Percentiles rank a stretch among this genome's conserved stretches.
These are phyloP conservation scores for Tipula helvola DNA, from an alignment of 2,888 invertebrate species.

Conservation along the genomic window DNA sequence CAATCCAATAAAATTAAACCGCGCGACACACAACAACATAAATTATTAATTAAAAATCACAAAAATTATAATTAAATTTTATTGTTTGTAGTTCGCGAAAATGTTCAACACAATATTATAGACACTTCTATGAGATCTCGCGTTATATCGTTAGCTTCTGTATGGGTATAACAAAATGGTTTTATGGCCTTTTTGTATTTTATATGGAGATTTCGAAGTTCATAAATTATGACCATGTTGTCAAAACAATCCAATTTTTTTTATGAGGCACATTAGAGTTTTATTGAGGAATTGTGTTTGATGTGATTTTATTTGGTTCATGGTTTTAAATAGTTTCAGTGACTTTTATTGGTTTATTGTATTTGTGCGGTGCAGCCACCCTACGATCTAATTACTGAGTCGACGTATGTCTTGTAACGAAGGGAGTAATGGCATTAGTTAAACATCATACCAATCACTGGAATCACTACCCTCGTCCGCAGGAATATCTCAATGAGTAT, in stretches of 20 bases:
- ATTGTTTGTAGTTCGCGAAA: background rate
- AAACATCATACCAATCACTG: too few relatives aligned
- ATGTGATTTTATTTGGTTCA: background rate
- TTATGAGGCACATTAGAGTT: background rate
- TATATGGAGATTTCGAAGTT: background rate
- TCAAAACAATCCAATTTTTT: background rate
- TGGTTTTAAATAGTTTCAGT: too few relatives aligned
- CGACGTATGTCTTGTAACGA: too few relatives aligned
- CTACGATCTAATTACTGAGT: too few relatives aligned
- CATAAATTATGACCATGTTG: background rate
- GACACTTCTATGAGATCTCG: background rate
- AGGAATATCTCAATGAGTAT: too few relatives aligned
- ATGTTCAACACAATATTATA: background rate
- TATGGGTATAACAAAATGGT: background rate
- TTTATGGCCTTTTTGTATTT: background rate
- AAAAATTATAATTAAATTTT: background rate
- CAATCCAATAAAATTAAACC: background rate
- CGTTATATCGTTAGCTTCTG: background rate
- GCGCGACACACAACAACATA: background rate
- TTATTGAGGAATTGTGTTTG: background rate
- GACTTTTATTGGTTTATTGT: background rate
- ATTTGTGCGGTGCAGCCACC: background rate
- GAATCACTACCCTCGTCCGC: too few relatives aligned
- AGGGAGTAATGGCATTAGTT: too few relatives aligned
- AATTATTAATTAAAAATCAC: background rate